Evolutionary conservation across 1,140 invertebrate species (phyloP).

Genomic region (Reticulitermes speratus): DNA sequence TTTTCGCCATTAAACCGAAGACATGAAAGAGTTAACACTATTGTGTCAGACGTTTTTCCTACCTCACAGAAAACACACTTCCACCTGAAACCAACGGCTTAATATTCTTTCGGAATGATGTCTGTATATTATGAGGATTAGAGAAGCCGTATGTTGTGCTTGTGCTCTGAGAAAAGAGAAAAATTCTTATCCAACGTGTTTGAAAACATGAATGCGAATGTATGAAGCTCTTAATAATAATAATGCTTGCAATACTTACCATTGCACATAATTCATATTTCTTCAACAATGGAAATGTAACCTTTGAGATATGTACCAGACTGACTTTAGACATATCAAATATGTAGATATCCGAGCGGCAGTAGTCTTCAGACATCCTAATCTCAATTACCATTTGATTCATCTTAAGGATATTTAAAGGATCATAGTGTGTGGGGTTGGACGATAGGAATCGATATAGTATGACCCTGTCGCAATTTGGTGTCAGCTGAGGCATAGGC

Average conservation of each 20-base stretch:
- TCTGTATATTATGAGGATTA: too few species aligned
- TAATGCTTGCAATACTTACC: not conserved
- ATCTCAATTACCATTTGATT: not conserved
- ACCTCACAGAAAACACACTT: too few species aligned
- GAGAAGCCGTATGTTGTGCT: too few species aligned
- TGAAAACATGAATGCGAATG: too few species aligned
- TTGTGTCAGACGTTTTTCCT: too few species aligned
- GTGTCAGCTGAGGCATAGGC: not conserved
- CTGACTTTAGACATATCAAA: not conserved
- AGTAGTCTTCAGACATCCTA: not conserved
- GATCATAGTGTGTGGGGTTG: not conserved
- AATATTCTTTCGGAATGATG: too few species aligned
- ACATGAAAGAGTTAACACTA: too few species aligned
- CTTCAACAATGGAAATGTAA: not conserved
- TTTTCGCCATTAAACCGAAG: too few species aligned
- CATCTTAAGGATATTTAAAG: not conserved
- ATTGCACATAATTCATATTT: not conserved
- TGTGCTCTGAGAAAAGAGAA: too few species aligned
- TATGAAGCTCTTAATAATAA: too few species aligned
- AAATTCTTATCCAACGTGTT: too few species aligned
- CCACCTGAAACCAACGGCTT: too few species aligned
- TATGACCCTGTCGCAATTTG: not conserved
- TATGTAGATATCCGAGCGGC: not conserved
- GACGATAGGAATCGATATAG: not conserved
- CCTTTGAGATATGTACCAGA: not conserved